Conservation (phyloP, 2,113 vertebrate genomes). For the Protobothrops flavoviridis region DNA sequence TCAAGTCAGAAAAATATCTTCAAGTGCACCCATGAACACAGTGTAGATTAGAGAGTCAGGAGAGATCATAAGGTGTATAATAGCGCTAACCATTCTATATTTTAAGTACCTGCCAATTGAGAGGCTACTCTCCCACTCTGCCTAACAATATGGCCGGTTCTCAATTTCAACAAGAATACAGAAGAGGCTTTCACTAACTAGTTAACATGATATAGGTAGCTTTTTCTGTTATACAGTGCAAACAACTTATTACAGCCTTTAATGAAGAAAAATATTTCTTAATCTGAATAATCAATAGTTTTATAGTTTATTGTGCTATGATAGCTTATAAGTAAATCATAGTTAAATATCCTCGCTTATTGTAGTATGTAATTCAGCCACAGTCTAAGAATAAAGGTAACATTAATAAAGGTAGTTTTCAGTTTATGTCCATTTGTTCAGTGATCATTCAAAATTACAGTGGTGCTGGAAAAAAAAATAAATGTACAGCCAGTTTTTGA, state of each 20-base stretch:
- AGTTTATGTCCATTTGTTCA: neutral
- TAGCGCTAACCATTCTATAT: neutral
- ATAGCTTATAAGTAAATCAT: neutral
- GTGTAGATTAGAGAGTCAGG: neutral
- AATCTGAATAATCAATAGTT: neutral
- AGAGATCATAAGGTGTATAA: neutral
- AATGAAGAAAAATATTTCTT: neutral
- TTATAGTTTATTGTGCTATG: neutral
- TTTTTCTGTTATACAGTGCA: neutral
- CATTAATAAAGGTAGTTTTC: neutral
- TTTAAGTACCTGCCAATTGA: neutral
- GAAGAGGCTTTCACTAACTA: neutral
- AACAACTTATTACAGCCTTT: neutral
- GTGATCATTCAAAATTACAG: neutral
- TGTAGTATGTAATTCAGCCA: neutral
- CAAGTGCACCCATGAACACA: neutral
- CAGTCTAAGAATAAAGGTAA: neutral
- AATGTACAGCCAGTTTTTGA: neutral
- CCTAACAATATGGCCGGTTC: neutral
- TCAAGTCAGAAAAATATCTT: neutral
- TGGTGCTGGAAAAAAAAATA: neutral
- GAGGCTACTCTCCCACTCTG: neutral
- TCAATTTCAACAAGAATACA: neutral
- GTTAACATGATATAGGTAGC: neutral
- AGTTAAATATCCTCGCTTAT: neutral